Percentiles rank a stretch among this genome's conserved stretches.
Conservation (phyloP, 2,888 invertebrate species). For the Drosophila macrospina region DNA sequence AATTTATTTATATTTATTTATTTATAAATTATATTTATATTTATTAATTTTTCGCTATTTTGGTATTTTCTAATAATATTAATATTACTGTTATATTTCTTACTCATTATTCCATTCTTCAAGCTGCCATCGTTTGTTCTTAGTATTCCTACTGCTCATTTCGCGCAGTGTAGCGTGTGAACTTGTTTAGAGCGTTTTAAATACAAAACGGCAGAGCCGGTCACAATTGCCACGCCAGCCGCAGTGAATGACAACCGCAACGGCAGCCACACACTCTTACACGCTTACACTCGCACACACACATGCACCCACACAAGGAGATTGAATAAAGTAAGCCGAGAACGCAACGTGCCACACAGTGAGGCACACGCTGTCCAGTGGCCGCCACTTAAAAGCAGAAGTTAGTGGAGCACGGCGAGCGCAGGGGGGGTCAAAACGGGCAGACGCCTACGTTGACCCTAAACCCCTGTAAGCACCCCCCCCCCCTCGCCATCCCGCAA, state of each 20-base stretch:
- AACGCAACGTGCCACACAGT: slow-evolving; percentile 43
- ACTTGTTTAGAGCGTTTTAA: slow-evolving; percentile 32
- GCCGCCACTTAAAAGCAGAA: slow-evolving; percentile 69
- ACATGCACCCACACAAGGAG: neutral
- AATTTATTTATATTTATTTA: no score
- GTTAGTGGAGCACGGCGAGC: slow-evolving; percentile 21
- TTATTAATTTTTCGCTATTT: no score
- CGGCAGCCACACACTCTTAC: slow-evolving; percentile 6
- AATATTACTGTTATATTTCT: no score
- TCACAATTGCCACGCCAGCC: slow-evolving; percentile 43
- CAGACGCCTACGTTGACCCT: slow-evolving; percentile 35
- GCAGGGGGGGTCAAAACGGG: neutral
- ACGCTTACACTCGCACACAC: neutral
- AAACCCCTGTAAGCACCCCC: neutral
- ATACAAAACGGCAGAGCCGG: slow-evolving; percentile 39
- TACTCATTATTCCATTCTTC: neutral
- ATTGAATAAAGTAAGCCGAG: slow-evolving; percentile 25
- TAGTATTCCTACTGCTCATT: slow-evolving; percentile 1
- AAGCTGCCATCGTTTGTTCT: neutral
- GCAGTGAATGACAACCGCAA: slow-evolving; percentile 1
- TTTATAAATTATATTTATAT: no score
- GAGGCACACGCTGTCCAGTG: slow-evolving; percentile 57
- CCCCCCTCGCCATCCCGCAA: no score
- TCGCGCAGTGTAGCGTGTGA: slow-evolving; percentile 32
- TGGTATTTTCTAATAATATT: no score